A percentile compares a stretch with the other conserved stretches of the same genome.
phyloP scores from a whole-genome alignment of 2,888 invertebrate species.

The Halocaridina rubra region DNA sequence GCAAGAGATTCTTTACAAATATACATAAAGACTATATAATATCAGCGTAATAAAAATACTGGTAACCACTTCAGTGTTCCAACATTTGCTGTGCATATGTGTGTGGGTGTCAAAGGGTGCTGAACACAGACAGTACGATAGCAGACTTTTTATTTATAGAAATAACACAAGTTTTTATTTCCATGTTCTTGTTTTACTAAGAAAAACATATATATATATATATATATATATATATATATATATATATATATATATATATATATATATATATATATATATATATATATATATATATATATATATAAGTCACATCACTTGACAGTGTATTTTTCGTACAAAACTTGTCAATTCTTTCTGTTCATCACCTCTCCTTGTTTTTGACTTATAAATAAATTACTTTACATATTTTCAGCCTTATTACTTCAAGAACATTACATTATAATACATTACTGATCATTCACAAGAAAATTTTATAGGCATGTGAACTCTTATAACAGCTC shows the following conservation, averaged over 20 bases:
- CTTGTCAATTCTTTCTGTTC: too few relatives aligned
- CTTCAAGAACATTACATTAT: neutral
- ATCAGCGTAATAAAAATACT: neutral
- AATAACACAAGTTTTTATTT: neutral
- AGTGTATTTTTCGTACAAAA: neutral
- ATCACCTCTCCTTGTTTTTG: too few relatives aligned
- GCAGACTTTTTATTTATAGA: too few relatives aligned
- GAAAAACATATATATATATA: constrained; percentile 23
- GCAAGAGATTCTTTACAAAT: too few relatives aligned
- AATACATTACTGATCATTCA: neutral
- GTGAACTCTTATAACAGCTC: constrained; percentile 4
- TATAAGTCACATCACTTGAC: too few relatives aligned
- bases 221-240: constrained; percentile 34
- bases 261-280: neutral
- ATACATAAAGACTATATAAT: neutral
- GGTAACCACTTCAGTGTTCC: neutral
- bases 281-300: neutral
- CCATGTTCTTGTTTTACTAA: neutral
- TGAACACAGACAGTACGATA: neutral
- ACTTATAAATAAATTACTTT: neutral
- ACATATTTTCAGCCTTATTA: neutral
- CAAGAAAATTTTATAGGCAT: neutral
- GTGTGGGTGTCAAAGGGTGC: neutral
- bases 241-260: constrained; percentile 26
- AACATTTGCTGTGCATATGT: neutral